phyloP scores from a whole-genome alignment of 2,797 vertebrate species.

The Lerista edwardsae region DNA sequence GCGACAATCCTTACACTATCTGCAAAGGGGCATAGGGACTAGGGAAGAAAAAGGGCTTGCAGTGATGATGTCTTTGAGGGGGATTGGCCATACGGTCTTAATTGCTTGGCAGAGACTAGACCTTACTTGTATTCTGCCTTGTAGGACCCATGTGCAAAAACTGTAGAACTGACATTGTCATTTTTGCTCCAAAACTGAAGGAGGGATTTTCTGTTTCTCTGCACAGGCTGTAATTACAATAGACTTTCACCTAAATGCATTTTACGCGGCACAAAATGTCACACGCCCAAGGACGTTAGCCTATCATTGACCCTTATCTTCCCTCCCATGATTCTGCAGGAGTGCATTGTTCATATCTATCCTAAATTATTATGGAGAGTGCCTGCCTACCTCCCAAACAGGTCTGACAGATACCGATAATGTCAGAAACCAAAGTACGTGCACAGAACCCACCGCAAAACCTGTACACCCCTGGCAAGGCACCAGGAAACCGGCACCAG shows the following conservation, averaged over 20 bases:
- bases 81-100: background rate
- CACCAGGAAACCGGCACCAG: background rate
- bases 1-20: background rate
- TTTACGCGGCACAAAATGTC: background rate
- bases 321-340: background rate
- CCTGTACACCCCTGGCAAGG: background rate
- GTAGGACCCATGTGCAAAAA: too few species aligned
- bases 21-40: too few species aligned
- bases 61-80: background rate
- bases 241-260: background rate
- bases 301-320: background rate
- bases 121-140: background rate
- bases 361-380: background rate
- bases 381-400: conserved; percentile 1
- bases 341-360: background rate
- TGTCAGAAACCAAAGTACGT: background rate
- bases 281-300: background rate
- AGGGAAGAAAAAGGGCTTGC: background rate
- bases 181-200: background rate
- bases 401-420: conserved; percentile 1
- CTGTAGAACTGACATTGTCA: background rate
- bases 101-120: background rate
- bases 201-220: background rate
- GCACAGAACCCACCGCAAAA: background rate
- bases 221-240: background rate